Base-by-base conservation (phyloP, 2,113 vertebrate species). In the Ceyx melanurus region DNA sequence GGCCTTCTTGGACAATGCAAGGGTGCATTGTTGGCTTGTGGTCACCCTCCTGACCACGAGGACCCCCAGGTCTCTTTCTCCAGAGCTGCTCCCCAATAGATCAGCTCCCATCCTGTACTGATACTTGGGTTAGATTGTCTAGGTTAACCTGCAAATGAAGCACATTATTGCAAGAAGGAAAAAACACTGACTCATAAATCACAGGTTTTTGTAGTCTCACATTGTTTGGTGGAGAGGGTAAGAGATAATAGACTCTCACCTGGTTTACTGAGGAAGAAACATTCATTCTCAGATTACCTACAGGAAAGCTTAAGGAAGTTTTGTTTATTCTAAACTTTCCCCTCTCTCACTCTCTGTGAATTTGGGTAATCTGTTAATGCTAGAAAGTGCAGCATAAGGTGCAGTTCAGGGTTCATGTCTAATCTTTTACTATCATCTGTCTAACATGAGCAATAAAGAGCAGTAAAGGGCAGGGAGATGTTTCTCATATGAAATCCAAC, bases 251-350 rank as follows among this genome's bases (percentile, higher is more conserved):
- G 50, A 57, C 33, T 92, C 50, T 84, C n/a, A 57, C 88, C 83
- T 94, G 86, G 66, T 48, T 94, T 70, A 85, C 89, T 37, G 26
- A 89, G 67, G 74, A 93, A 89, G 94, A 96, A 94, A 29, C 9
- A 51, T 72, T 48, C 5, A 13, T 53, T 71, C 35, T 35, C 53
- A 48, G 31, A 73, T 68, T 79, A 65, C 9, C 48, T 9, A 9
- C 19, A 42, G 31, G 15, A 78, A 74, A 78, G 2, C 1, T 57
- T 70, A 68, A 71, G 13, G n/a, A 58, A 62, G 3, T 64, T 70
- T 46, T 56, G 10, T 2, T 76, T 28, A 65, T 25, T 6, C 10
- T 68, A 76, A 82, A 9, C 29, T 90, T 86, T 65, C 16, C 23
- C 56, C 25, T 42, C 11, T 40, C 3, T 53, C 4, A 5, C 13